phyloP scores from a whole-genome alignment of 2,113 vertebrate genomes.

The Xenopus tropicalis region DNA sequence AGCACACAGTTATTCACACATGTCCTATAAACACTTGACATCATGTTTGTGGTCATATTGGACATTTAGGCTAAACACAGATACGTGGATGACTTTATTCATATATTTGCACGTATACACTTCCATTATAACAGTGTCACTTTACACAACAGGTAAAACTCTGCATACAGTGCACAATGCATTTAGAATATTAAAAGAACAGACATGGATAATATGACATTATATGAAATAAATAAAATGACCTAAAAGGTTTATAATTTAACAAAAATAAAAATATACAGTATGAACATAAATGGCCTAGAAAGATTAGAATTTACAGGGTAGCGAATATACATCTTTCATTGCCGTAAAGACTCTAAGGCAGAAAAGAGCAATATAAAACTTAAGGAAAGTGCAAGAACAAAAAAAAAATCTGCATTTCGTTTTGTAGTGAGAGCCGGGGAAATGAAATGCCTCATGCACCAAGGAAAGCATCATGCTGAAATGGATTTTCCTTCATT shows the following conservation, averaged over 20 bases:
- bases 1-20: no score
- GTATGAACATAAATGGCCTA: constrained; percentile 75
- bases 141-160: constrained; percentile 69
- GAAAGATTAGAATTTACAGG: constrained; percentile 67
- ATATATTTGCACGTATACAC: constrained; percentile 75
- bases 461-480: constrained; percentile 57
- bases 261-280: constrained; percentile 73
- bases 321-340: constrained; percentile 56
- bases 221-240: constrained; percentile 75
- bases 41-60: no score
- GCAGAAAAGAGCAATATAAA: constrained; percentile 67
- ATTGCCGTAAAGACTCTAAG: constrained; percentile 48
- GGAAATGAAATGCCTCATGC: constrained; percentile 67
- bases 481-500: constrained; percentile 17
- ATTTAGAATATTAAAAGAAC: constrained; percentile 57
- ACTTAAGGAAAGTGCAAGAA: constrained; percentile 65
- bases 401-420: constrained; percentile 60
- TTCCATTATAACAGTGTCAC: constrained; percentile 69
- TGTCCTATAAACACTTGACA: no score
- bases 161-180: constrained; percentile 68
- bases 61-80: no score
- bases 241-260: constrained; percentile 62
- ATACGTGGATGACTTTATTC: constrained; percentile 71
- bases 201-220: constrained; percentile 60
- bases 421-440: constrained; percentile 68